phyloP scores from a whole-genome alignment of 2,797 vertebrate genomes.

The Crocodylus rhombifer region DNA sequence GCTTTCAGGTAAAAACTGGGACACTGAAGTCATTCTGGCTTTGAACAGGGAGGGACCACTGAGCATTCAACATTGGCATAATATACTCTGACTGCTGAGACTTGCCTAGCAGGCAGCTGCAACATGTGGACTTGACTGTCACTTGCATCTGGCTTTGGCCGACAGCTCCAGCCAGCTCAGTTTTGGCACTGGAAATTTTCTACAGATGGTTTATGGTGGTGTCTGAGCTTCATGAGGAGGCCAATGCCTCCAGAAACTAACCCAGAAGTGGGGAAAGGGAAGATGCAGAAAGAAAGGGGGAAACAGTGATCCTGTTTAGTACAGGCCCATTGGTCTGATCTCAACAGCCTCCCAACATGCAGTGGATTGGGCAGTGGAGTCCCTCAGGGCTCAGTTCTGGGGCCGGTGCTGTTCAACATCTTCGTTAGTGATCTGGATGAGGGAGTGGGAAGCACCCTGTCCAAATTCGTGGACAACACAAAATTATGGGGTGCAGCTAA shows the following conservation, averaged over 20 bases:
- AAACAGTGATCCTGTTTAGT: background rate
- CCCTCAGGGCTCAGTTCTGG: no score
- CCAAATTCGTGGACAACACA: no score
- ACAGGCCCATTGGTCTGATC: background rate
- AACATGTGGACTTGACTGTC: slow-evolving; percentile 1
- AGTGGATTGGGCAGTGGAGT: background rate
- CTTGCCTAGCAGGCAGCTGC: background rate
- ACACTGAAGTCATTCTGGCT: background rate
- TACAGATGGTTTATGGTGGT: fast-evolving
- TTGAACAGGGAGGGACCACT: background rate
- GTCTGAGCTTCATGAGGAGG: background rate
- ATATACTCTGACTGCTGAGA: background rate
- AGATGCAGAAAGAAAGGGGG: background rate
- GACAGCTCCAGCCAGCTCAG: background rate
- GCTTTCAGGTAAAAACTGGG: background rate
- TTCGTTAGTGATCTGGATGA: no score
- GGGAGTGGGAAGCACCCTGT: no score
- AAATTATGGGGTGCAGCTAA: no score
- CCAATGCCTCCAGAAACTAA: background rate
- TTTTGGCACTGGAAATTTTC: background rate
- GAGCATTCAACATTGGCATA: background rate
- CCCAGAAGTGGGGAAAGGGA: background rate
- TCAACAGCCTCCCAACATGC: background rate
- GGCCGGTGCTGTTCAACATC: no score
- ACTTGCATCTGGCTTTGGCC: background rate